These are phyloP conservation scores for Acipenser oxyrinchus DNA, from an alignment of 2,797 vertebrate species.

Conservation along the genomic window DNA sequence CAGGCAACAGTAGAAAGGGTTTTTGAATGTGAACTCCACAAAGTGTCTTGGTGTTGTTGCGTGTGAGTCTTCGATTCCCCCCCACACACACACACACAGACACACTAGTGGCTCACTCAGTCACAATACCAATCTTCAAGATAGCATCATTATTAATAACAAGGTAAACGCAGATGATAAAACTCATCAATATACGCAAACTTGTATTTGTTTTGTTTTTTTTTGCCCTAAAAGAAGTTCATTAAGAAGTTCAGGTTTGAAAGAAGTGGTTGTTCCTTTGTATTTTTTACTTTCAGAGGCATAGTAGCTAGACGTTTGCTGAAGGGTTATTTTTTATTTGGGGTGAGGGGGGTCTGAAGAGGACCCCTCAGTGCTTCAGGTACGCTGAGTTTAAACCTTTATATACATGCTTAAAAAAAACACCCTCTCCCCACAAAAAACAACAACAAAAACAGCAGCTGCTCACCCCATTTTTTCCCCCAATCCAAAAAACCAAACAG, in stretches of 20 bases:
- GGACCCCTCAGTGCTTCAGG: background rate
- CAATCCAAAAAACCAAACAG: constrained; percentile 11
- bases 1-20: constrained; percentile 40
- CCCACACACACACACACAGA: constrained; percentile 2
- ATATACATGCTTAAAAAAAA: background rate
- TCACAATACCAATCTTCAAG: constrained; percentile 52
- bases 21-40: constrained; percentile 21
- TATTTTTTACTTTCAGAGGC: constrained; percentile 31
- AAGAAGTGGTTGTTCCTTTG: constrained; percentile 21
- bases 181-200: constrained; percentile 91
- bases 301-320: background rate
- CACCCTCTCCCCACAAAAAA: background rate
- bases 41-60: background rate
- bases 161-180: constrained; percentile 85
- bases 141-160: constrained; percentile 51
- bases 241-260: constrained; percentile 40
- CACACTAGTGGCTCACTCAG: background rate
- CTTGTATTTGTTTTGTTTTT: constrained; percentile 51
- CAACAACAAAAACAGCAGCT: no score
- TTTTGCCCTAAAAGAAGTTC: constrained; percentile 66
- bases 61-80: background rate
- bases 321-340: background rate
- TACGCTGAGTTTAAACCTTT: background rate
- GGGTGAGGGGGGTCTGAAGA: background rate
- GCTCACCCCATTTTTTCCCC: constrained; percentile 13